Evolutionary conservation across 1,140 invertebrate species (phyloP), one percentile per base, ranked within the genome.

Genomic region (Lutraria rhynchaena): DNA sequence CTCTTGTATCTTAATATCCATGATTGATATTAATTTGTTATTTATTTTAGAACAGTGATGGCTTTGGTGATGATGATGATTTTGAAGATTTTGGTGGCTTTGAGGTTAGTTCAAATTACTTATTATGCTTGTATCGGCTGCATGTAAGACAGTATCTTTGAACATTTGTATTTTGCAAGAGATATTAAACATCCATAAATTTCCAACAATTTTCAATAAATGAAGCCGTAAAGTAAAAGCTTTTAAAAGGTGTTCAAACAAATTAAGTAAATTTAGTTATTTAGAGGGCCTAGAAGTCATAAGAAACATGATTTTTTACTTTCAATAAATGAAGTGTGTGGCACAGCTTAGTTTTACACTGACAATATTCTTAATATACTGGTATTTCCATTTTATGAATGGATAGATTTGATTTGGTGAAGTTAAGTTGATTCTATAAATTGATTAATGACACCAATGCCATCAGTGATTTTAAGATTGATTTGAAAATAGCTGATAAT

Each of bases 71-170:
- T 60, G 88, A 89, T 67, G 89, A 90, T 85, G 89, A 90, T 55
- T 89, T 89, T 85, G 86, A 76, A 41, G 89, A 90, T 17, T 90
- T 90, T 87, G 89, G 89, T 55, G 89, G 88, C 22, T 90, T 90
- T 88, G 88, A 90, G 85, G 89, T 88, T 82, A 69, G 70, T 61
- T 46, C 51, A 37, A 1, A 35, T 11, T 71, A 13, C 41, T 57
- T 31, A 63, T 19, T 76, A n/a, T 46, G 11, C 22, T 33, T 29
- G 22, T n/a, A n/a, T 49, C 3, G 29, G n/a, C 5, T n/a, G 1
- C 31, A 1, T 2, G 11, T 7, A 35, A 33, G 0, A 41, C 24
- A 24, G n/a, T n/a, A 1, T 63, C 0, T 44, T 60, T 73, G 3
- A 15, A 41, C 17, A 51, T 55, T 27, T 74, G 31, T 24, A 69